Base-by-base conservation (phyloP, 2,113 vertebrate species). In the human (Homo sapiens) region DNA sequence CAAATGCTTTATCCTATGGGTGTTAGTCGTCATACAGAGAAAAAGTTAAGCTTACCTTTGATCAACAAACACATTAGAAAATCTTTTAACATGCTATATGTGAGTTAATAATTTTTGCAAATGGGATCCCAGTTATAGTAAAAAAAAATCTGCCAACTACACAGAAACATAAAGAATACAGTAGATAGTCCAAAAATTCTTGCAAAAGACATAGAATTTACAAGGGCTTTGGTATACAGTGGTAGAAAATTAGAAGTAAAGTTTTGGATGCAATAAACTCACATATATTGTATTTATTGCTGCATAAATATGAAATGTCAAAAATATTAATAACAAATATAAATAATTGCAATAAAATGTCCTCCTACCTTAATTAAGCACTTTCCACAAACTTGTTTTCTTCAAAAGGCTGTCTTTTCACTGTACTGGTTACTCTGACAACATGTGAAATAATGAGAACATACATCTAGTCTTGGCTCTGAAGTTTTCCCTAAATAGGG, bases 371-470 rank as follows among this genome's bases (percentile, higher is more conserved):
- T 84, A 75, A 94, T 61, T 83, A 68, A 90, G 40, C 87, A 20
- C 7, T 94, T 94, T 86, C 5, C 64, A 96, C 40, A 93, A 93
- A 85, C 16, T n/a, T 68, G 6, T 76, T 81, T 96, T 97, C 52
- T 79, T 68, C 64, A 89, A 94, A 93, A 93, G 87, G 11, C 30
- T 89, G 79, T 86, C 82, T 89, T 90, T 93, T 96, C 73, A 81
- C 72, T 89, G 9, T 35, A 32, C n/a, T 95, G 55, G 72, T 96
- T 96, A 92, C 95, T 93, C 73, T 94, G 93, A 97, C 75, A 97
- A 93, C 50, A 57, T 89, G 57, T 89, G 18, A 90, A 96, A 94
- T 90, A 93, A 79, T 55, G 64, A 98, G 78, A 94, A 78, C n/a
- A 59, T 96, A 84, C n/a, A 17, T 61, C 76, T 55, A 78, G 40